Conservation (phyloP, 2,113 vertebrate genomes). For the Tiliqua scincoides region DNA sequence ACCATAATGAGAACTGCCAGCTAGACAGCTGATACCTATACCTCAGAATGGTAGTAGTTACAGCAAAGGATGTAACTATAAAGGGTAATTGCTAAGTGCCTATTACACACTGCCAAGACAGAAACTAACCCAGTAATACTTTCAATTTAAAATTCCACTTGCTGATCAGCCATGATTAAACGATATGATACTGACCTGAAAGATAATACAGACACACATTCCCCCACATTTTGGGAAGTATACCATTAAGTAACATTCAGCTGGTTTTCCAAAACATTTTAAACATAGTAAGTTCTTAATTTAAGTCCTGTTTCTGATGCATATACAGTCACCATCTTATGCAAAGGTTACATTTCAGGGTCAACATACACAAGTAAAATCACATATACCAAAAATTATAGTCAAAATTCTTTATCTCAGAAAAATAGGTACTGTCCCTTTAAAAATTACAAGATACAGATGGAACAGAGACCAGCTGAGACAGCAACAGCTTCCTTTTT, state of each 20-base stretch:
- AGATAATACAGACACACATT: neutral
- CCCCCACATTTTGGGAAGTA: neutral
- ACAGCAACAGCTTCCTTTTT: too few relatives aligned
- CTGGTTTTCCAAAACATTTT: neutral
- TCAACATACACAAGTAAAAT: too few relatives aligned
- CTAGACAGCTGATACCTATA: slow-evolving; percentile 18
- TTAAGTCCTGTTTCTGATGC: neutral
- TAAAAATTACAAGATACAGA: too few relatives aligned
- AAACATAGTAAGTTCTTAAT: neutral
- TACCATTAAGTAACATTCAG: too few relatives aligned
- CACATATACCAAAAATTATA: too few relatives aligned
- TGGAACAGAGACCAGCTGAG: too few relatives aligned
- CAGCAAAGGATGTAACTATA: neutral
- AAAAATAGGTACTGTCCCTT: too few relatives aligned
- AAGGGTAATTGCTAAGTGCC: neutral
- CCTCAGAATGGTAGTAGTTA: neutral
- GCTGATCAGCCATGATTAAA: neutral
- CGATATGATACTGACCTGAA: neutral
- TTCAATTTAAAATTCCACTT: neutral
- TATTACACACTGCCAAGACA: rapidly evolving
- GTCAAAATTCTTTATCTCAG: too few relatives aligned
- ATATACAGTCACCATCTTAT: neutral
- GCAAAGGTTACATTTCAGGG: too few relatives aligned
- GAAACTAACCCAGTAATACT: neutral
- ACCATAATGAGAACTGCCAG: slow-evolving; percentile 29